Percentiles rank a stretch among this genome's conserved stretches.
These are phyloP conservation scores for Muscina levida DNA, from an alignment of 2,888 invertebrate genomes.

Conservation along the genomic window DNA sequence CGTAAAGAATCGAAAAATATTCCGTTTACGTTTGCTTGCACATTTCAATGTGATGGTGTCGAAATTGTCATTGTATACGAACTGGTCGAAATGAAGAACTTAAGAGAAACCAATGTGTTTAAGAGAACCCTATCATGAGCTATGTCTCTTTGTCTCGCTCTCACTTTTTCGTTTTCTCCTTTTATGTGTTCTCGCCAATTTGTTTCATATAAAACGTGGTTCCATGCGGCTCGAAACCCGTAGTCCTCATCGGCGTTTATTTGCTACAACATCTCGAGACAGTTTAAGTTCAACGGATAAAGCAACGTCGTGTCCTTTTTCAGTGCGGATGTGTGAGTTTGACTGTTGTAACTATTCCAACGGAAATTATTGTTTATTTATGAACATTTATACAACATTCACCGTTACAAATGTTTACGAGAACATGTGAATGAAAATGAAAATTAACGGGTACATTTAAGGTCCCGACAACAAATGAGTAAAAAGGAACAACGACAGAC, in stretches of 20 bases:
- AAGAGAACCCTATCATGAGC: slow-evolving; percentile 9
- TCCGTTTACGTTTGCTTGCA: not conserved
- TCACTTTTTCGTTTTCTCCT: slow-evolving; percentile 20
- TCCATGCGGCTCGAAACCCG: slow-evolving; percentile 10
- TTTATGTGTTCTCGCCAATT: slow-evolving; percentile 1
- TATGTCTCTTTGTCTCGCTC: slow-evolving; percentile 9
- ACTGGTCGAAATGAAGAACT: not conserved
- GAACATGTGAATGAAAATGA: not conserved
- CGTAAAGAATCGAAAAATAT: slow-evolving; percentile 20
- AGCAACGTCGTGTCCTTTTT: slow-evolving; percentile 15
- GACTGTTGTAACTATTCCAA: not conserved
- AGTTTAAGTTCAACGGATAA: not conserved
- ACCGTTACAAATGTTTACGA: not conserved
- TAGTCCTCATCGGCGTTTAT: slow-evolving; percentile 55
- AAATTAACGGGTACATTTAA: no score
- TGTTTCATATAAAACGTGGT: slow-evolving; percentile 53
- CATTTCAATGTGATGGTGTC: not conserved
- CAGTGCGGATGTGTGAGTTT: slow-evolving; percentile 28
- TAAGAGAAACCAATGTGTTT: not conserved
- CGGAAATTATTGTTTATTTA: slow-evolving; percentile 3
- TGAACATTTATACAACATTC: not conserved
- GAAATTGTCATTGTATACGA: no score
- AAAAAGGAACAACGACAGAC: no score
- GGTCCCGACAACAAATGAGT: no score
- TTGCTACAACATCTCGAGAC: slow-evolving; percentile 32